These are phyloP conservation scores for Nothura maculosa DNA, from an alignment of 2,797 vertebrate genomes.

Conservation along the genomic window DNA sequence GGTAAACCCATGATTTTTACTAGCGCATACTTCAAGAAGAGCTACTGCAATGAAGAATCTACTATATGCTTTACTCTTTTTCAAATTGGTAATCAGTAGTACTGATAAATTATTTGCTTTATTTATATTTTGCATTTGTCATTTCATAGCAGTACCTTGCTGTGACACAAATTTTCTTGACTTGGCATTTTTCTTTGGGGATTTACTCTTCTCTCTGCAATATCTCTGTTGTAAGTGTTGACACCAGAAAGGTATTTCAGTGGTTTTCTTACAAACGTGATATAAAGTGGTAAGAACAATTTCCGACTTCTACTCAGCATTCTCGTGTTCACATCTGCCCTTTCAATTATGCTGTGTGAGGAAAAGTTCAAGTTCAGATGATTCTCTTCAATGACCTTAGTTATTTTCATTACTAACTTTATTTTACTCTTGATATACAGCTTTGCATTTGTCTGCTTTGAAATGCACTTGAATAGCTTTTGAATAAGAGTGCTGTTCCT, in stretches of 20 bases:
- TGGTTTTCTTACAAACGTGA: background rate
- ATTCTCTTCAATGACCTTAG: background rate
- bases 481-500: background rate
- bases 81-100: background rate
- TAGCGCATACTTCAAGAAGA: background rate
- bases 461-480: background rate
- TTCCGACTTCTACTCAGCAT: background rate
- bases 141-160: background rate
- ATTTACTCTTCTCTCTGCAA: background rate
- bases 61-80: background rate
- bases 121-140: background rate
- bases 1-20: background rate
- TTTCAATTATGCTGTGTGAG: background rate
- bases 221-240: background rate
- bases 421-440: background rate
- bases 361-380: background rate
- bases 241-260: slow-evolving; percentile 2
- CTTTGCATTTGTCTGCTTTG: background rate
- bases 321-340: background rate
- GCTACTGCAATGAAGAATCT: background rate
- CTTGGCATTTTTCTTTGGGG: background rate
- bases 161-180: background rate
- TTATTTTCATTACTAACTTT: background rate
- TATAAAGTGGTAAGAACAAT: slow-evolving; percentile 4
- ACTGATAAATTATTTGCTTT: background rate